Evolutionary conservation across 2,797 vertebrate genomes (phyloP).

Genomic region (Cryptoprocta ferox): DNA sequence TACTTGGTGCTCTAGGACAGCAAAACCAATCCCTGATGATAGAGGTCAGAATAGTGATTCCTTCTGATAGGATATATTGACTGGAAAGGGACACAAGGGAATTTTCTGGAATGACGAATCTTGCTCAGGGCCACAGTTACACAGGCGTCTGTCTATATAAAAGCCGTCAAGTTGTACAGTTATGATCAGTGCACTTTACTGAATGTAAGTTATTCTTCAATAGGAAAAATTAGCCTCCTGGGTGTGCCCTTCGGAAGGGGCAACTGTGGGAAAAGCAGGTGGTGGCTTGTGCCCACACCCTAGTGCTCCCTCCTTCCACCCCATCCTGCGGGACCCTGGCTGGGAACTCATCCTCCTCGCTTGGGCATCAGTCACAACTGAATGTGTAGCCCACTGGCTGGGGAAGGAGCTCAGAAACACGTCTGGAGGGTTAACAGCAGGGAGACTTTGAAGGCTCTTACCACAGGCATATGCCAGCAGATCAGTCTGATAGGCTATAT

Average conservation of each 20-base stretch:
- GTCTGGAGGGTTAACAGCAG: not conserved
- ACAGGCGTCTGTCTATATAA: not conserved
- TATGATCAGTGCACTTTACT: not conserved
- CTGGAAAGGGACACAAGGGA: not conserved
- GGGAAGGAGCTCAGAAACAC: not conserved
- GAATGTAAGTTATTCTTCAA: not conserved
- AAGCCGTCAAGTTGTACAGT: not conserved
- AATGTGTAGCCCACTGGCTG: not conserved
- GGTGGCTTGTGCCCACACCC: not conserved
- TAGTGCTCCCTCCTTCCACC: not conserved
- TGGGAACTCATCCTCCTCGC: not conserved
- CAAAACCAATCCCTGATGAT: not conserved
- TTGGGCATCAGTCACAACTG: not conserved
- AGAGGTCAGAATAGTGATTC: not conserved
- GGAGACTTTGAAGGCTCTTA: constrained; percentile 29
- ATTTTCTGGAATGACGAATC: not conserved
- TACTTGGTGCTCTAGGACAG: not conserved
- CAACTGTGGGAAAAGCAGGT: not conserved
- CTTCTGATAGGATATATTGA: not conserved
- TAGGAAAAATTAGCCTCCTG: not conserved
- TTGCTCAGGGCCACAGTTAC: not conserved
- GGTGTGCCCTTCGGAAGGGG: not conserved
- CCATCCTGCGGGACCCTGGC: not conserved
- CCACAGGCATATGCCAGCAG: not conserved
- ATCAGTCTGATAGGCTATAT: not conserved